phyloP scores from a whole-genome alignment of 1,140 invertebrate species.

The Euwallacea fornicatus region DNA sequence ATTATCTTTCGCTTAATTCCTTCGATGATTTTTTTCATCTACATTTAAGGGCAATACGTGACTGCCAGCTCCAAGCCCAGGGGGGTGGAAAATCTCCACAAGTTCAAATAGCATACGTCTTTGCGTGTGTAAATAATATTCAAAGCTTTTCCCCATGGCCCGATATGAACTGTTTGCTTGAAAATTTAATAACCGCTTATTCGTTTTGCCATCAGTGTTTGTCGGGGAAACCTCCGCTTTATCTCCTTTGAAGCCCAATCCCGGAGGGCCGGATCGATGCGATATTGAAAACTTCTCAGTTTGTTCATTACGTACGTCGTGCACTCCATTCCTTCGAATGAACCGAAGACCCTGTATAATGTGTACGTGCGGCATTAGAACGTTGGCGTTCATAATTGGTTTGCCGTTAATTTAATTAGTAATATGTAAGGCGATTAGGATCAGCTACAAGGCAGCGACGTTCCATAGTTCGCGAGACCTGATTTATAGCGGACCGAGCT shows the following conservation, averaged over 20 bases:
- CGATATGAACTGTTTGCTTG: slow-evolving; percentile 49
- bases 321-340: too few species aligned
- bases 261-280: slow-evolving; percentile 17
- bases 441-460: not conserved
- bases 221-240: slow-evolving; percentile 38
- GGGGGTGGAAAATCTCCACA: not conserved
- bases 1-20: not conserved
- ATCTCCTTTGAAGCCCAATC: slow-evolving; percentile 40
- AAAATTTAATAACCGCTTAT: slow-evolving; percentile 51
- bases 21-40: too few species aligned
- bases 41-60: too few species aligned
- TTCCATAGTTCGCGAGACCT: not conserved
- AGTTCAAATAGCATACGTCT: slow-evolving; percentile 15
- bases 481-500: slow-evolving; percentile 27
- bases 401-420: slow-evolving; percentile 36
- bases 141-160: slow-evolving; percentile 49
- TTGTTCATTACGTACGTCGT: slow-evolving; percentile 8
- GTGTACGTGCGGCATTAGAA: not conserved
- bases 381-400: slow-evolving; percentile 29
- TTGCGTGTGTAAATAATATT: slow-evolving; percentile 27
- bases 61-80: too few species aligned
- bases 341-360: too few species aligned
- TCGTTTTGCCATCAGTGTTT: slow-evolving; percentile 35
- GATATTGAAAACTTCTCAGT: slow-evolving; percentile 31
- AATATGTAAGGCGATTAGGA: slow-evolving; percentile 33